Evolutionary conservation across 2,888 invertebrate species (phyloP).

Genomic region (Drosophila affinis): DNA sequence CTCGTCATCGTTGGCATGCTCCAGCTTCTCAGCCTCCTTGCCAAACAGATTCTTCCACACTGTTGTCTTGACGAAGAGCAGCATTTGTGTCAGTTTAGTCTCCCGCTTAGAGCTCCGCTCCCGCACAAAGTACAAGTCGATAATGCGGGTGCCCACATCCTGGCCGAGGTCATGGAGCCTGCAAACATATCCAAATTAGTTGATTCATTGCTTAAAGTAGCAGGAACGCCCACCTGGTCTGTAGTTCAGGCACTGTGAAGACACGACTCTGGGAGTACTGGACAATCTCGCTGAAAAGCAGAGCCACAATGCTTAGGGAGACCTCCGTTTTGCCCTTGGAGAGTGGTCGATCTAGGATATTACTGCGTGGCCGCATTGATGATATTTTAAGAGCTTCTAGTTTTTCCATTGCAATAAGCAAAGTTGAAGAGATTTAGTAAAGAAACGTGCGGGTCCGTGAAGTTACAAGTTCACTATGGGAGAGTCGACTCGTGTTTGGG

Average conservation of each 20-base stretch:
- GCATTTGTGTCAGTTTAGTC: slow-evolving; percentile 96
- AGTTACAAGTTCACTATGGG: no score
- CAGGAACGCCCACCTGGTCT: slow-evolving; percentile 89
- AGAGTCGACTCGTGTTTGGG: no score
- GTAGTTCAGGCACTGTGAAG: slow-evolving; percentile 96
- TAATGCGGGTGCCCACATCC: slow-evolving; percentile 96
- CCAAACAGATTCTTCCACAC: slow-evolving; percentile 99
- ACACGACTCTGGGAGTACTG: slow-evolving; percentile 99
- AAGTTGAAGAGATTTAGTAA: neutral
- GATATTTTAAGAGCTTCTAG: slow-evolving; percentile 82
- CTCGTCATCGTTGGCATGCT: slow-evolving; percentile 99
- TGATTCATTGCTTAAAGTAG: neutral
- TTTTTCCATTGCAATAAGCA: slow-evolving; percentile 76
- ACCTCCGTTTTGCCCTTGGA: slow-evolving; percentile 97
- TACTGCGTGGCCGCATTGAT: slow-evolving; percentile 82
- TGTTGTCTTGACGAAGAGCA: slow-evolving; percentile 97
- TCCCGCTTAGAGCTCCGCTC: slow-evolving; percentile 97
- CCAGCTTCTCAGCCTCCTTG: slow-evolving; percentile 98
- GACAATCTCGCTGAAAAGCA: slow-evolving; percentile 98
- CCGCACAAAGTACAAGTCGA: slow-evolving; percentile 96
- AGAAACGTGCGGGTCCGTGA: no score
- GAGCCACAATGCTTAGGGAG: slow-evolving; percentile 95
- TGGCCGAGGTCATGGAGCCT: slow-evolving; percentile 97
- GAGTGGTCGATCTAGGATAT: slow-evolving; percentile 94
- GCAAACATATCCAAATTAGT: slow-evolving; percentile 40